Evolutionary conservation across 1,140 invertebrate genomes (phyloP).

Genomic region (Bathynomus jamesi): DNA sequence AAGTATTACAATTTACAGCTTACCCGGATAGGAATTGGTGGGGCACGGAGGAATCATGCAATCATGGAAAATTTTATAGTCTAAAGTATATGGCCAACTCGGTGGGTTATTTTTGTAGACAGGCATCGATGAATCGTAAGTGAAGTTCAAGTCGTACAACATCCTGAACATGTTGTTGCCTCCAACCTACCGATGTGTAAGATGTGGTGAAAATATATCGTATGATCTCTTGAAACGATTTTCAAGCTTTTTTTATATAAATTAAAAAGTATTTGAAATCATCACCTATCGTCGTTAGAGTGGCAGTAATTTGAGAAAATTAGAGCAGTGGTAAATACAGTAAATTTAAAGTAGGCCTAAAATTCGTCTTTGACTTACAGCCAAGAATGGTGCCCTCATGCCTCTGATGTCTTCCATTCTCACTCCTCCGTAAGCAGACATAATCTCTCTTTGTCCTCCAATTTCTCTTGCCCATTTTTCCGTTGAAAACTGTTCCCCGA

Average conservation of each 20-base stretch:
- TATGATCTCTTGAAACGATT: too few relatives aligned
- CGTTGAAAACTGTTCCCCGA: slow-evolving; percentile 85
- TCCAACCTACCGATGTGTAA: slow-evolving; percentile 67
- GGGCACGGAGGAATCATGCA: slow-evolving; percentile 93
- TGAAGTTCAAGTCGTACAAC: slow-evolving; percentile 87
- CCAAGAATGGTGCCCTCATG: slow-evolving; percentile 44
- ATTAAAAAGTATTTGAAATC: too few relatives aligned
- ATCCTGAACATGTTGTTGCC: slow-evolving; percentile 94
- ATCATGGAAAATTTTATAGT: slow-evolving; percentile 86
- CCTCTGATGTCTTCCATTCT: slow-evolving; percentile 40
- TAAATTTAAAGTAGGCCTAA: too few relatives aligned
- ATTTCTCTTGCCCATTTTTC: slow-evolving; percentile 89
- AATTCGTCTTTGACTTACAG: slow-evolving; percentile 36
- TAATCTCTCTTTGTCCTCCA: slow-evolving; percentile 78
- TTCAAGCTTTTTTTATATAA: too few relatives aligned
- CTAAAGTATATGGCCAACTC: slow-evolving; percentile 83
- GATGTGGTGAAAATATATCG: too few relatives aligned
- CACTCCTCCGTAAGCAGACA: slow-evolving; percentile 53
- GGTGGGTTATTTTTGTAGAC: slow-evolving; percentile 85
- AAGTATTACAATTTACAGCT: too few relatives aligned
- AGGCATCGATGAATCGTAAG: slow-evolving; percentile 85
- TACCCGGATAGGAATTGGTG: slow-evolving; percentile 52
- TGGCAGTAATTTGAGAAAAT: too few relatives aligned
- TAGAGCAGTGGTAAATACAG: too few relatives aligned
- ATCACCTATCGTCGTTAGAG: too few relatives aligned